Base-by-base conservation (phyloP, 2,888 invertebrate species). In the Xanthorhoe designata region DNA sequence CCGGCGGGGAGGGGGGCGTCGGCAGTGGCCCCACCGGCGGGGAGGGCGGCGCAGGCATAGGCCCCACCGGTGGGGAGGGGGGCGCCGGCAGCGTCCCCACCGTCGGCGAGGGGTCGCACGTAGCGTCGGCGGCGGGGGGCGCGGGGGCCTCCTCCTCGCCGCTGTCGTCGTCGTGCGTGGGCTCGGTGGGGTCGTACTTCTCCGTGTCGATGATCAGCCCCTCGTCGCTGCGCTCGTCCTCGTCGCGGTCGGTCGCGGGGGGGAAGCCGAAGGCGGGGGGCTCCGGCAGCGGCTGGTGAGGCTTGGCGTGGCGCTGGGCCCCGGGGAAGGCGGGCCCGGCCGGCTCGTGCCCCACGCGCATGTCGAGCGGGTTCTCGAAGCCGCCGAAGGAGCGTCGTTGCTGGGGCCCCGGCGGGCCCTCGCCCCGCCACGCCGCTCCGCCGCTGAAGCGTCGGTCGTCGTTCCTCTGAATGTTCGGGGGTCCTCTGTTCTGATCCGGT, bases 161-260 rank as follows among this genome's bases (percentile, higher is more conserved):
- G 61, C 83, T 84, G 69, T 85, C 84, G 51, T 86, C 86, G 73
- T 91, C 92, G 72, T 84, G 77, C 0, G 94, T 94, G 15, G 94
- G 94, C 69, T 94, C 94, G 8, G 92, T 94, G 9, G 94, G 94
- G 73, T 95, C 94, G 76, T 94, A 94, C 73, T 94, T 94, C 52
- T 94, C 94, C 0, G 92, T 90, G 76, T 94, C 95, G 51, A 95
- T 95, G 38, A 95, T 93, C 75, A 95, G 89, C 54, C 94, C 94
- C 0, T 92, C 84, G 74, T 95, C 95, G 76, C 94, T 94, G 57
- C 87, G 89, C 64, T 94, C 94, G 64, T 94, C 94, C 70, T 94
- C 94, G 7, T 18, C 0, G 35, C 49, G n/a, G 4, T n/a, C 58
- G 32, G 13, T 0, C 79, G 64, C 1, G 78, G 74, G 0, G 78